Base-by-base conservation (phyloP, 2,888 invertebrate species). In the Amphipyra berbera region DNA sequence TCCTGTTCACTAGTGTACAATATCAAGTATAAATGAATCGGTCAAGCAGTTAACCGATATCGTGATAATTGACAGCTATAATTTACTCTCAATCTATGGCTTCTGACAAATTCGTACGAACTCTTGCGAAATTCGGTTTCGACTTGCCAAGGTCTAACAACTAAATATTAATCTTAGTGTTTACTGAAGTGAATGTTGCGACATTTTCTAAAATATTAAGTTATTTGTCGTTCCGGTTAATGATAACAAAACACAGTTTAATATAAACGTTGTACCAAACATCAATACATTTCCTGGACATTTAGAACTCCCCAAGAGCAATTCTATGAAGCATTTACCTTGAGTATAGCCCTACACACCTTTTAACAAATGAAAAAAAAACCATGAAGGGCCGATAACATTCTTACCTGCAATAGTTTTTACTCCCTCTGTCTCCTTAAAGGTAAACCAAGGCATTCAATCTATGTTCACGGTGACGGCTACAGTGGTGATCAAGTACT, bases 61-160 rank as follows among this genome's bases (percentile, higher is more conserved):
- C 55, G 61, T 71, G 60, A 72, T 79, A 81, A 82, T 82, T 82
- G 82, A 79, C 81, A 72, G 73, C 68, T 68, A 67, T 66, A 74
- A 81, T 76, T 82, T 79, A 82, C 45, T 70, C 59, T 64, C 66
- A 42, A 69, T 72, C 74, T 68, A 68, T 64, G 55, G 65, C 57
- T 70, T 70, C 66, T 71, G 74, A 73, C 73, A 78, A 76, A 78
- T 81, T 74, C 48, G 45, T 55, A 61, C 58, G 46, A 50, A 69
- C 40, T 59, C 50, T 74, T 79, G 61, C 79, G 58, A 78, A 81
- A 80, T 81, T 67, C 42, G 53, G 64, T 61, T 66, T 68, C 47
- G 35, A 62, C 49, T 56, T 21, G 45, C 69, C 75, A 80, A 79
- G 80, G 80, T 70, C 78, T 73, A 54, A 21, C 62, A 54, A 73